These are phyloP conservation scores for Tetropium fuscum DNA, from an alignment of 2,888 invertebrate genomes.

Conservation along the genomic window DNA sequence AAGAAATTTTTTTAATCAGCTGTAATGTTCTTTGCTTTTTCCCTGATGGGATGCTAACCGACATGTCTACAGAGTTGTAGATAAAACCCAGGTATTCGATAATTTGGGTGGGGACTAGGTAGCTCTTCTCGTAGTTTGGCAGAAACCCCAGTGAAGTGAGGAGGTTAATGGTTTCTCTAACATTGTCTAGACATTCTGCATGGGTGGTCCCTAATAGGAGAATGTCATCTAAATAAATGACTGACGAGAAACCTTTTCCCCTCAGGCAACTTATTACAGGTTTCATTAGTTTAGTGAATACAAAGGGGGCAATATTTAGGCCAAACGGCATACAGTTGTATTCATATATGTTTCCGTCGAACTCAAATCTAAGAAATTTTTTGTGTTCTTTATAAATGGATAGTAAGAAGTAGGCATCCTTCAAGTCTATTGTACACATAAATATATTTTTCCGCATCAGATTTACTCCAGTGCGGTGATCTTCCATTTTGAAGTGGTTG, in stretches of 20 bases:
- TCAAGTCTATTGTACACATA: not conserved
- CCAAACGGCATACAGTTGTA: not conserved
- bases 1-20: not conserved
- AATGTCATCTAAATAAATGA: not conserved
- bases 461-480: not conserved
- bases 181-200: not conserved
- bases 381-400: not conserved
- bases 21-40: not conserved
- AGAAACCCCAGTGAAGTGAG: not conserved
- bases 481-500: not conserved
- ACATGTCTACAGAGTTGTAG: not conserved
- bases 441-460: not conserved
- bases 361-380: not conserved
- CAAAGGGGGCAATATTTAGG: not conserved
- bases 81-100: not conserved
- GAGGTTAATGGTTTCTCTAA: not conserved
- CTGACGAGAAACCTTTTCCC: conserved; percentile 36
- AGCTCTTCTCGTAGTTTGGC: not conserved
- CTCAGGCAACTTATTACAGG: conserved; percentile 39
- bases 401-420: too few relatives aligned
- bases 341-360: not conserved
- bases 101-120: not conserved
- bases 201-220: not conserved
- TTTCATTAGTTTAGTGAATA: conserved; percentile 49
- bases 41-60: not conserved